phyloP scores from a whole-genome alignment of 1,140 invertebrate genomes.

The Zaprionus camerounensis region DNA sequence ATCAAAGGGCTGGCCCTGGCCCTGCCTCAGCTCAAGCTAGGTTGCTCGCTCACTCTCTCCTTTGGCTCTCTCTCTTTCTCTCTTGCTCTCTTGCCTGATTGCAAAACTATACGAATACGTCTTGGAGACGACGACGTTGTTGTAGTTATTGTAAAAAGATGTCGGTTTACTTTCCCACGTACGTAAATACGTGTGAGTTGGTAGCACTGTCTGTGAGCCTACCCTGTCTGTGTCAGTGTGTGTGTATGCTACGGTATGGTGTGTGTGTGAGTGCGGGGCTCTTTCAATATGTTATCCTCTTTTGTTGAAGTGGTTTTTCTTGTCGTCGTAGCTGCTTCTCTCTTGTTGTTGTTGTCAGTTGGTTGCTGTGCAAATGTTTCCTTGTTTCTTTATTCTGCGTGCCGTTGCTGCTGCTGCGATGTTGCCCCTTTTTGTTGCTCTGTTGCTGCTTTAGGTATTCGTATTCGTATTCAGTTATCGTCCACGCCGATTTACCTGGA shows the following conservation, averaged over 20 bases:
- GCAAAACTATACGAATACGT: constrained; percentile 63
- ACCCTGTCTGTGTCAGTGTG: constrained; percentile 27
- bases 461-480: constrained; percentile 68
- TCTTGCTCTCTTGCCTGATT: constrained; percentile 48
- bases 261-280: constrained; percentile 51
- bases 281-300: constrained; percentile 82
- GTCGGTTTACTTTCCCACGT: constrained; percentile 82
- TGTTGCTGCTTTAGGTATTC: constrained; percentile 72
- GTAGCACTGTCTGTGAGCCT: constrained; percentile 29
- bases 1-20: constrained; percentile 74
- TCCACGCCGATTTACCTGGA: constrained; percentile 79
- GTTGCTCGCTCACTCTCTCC: constrained; percentile 21
- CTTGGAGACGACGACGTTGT: constrained; percentile 33
- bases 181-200: constrained; percentile 51
- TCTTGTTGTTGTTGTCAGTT: constrained; percentile 47
- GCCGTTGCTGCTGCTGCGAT: constrained; percentile 54
- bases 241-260: constrained; percentile 20
- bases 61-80: neutral
- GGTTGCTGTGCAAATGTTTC: constrained; percentile 77
- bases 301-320: constrained; percentile 83
- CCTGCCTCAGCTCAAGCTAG: constrained; percentile 42
- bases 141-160: constrained; percentile 76
- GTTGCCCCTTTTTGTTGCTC: constrained; percentile 43
- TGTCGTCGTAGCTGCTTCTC: constrained; percentile 54
- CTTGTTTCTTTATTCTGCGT: constrained; percentile 82